Percentiles rank a stretch among this genome's conserved stretches.
These are phyloP conservation scores for Mesocentrotus franciscanus DNA, from an alignment of 53 echinoderm and acorn worm species.

Conservation along the genomic window DNA sequence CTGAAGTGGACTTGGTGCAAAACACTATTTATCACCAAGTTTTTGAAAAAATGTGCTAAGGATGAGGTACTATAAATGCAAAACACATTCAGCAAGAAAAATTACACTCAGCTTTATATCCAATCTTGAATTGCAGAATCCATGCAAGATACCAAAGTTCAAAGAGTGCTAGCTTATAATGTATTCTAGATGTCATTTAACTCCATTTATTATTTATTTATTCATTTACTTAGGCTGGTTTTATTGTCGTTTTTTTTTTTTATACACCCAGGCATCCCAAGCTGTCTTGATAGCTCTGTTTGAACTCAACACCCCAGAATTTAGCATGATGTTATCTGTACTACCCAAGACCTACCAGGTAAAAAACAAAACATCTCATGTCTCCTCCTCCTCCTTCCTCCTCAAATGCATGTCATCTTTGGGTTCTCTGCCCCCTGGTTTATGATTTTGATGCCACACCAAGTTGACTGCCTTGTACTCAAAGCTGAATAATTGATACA, in stretches of 20 bases:
- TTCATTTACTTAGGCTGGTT: neutral
- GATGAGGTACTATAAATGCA: neutral
- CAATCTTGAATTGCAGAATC: neutral
- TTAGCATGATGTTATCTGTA: slow-evolving; percentile 95
- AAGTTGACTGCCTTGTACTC: neutral
- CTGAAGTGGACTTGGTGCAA: neutral
- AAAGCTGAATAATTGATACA: neutral
- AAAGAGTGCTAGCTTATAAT: neutral
- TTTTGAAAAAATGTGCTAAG: neutral
- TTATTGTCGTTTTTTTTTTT: neutral
- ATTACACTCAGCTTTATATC: neutral
- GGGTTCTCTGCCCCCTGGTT: neutral
- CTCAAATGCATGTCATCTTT: slow-evolving; percentile 38
- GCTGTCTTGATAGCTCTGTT: slow-evolving; percentile 90
- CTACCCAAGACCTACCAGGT: slow-evolving; percentile 99
- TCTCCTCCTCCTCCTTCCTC: neutral
- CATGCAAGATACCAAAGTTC: neutral
- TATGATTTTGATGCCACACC: slow-evolving; percentile 13
- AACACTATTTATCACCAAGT: neutral
- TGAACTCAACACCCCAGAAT: slow-evolving; percentile 83
- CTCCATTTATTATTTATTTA: slow-evolving; percentile 1
- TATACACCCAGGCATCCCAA: slow-evolving; percentile 80
- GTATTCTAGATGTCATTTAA: neutral
- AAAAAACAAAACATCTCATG: slow-evolving; percentile 41
- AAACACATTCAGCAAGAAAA: neutral